Percentiles rank a stretch among this genome's conserved stretches.
Conservation (phyloP, 2,888 invertebrate species). For the Lasioglossum marginatum region DNA sequence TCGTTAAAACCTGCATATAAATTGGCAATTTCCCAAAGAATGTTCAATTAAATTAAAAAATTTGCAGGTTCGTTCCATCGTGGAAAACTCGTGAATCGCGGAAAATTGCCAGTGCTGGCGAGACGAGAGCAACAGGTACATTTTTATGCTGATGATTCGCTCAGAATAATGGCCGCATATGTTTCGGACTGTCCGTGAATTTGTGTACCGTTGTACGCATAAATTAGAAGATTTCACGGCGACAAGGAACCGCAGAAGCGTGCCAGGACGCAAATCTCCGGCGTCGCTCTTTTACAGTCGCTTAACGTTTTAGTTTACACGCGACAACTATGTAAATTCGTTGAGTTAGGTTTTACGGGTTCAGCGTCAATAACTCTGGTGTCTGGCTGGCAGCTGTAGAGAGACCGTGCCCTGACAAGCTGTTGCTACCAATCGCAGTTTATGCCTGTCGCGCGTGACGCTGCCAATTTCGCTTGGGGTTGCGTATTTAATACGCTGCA, state of each 20-base stretch:
- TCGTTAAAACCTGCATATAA: no score
- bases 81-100: background rate
- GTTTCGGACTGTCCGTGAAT: background rate
- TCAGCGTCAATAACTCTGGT: slow-evolving; percentile 30
- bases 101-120: background rate
- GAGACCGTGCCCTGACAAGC: slow-evolving; percentile 21
- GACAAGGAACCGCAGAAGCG: background rate
- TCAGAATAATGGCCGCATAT: background rate
- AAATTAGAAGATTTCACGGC: background rate
- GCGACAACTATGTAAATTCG: slow-evolving; percentile 41
- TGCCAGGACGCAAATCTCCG: slow-evolving; percentile 16
- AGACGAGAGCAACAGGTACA: background rate
- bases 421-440: slow-evolving; percentile 34
- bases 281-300: slow-evolving; percentile 1
- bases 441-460: slow-evolving; percentile 12
- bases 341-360: slow-evolving; percentile 36
- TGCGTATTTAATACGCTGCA: slow-evolving; percentile 31
- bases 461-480: slow-evolving; percentile 20
- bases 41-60: background rate
- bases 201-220: background rate
- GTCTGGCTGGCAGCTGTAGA: slow-evolving; percentile 37
- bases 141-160: background rate
- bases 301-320: slow-evolving; percentile 34
- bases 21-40: no score
- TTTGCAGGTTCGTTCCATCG: background rate